phyloP scores from a whole-genome alignment of 1,140 invertebrate species.

The Holotrichia oblita region DNA sequence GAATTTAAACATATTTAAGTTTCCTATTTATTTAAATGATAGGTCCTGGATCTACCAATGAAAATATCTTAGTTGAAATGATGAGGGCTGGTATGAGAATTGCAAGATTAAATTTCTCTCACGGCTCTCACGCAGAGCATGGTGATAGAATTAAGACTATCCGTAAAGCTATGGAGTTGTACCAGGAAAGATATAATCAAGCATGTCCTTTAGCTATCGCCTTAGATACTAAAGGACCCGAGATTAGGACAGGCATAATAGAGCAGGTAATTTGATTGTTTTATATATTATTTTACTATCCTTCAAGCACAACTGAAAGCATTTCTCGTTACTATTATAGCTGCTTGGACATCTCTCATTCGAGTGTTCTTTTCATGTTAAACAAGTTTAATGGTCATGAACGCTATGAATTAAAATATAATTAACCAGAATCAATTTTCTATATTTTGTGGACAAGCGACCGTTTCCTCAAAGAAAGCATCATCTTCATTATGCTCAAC shows the following conservation, averaged over 20 bases:
- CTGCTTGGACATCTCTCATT: too few species aligned
- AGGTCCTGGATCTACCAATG: constrained; percentile 89
- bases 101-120: constrained; percentile 97
- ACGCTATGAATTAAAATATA: too few species aligned
- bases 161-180: constrained; percentile 82
- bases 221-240: constrained; percentile 96
- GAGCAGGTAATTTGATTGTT: constrained; percentile 75
- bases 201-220: constrained; percentile 93
- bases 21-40: not conserved
- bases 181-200: constrained; percentile 77
- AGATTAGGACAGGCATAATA: constrained; percentile 94
- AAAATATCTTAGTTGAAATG: constrained; percentile 91
- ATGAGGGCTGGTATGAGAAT: constrained; percentile 99
- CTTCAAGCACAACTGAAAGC: too few species aligned
- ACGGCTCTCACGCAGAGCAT: constrained; percentile 97
- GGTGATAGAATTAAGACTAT: constrained; percentile 90
- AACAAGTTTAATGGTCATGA: too few species aligned
- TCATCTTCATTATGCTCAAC: too few species aligned
- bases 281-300: too few species aligned
- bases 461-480: too few species aligned
- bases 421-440: too few species aligned
- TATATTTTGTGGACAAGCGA: too few species aligned
- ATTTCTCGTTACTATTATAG: too few species aligned
- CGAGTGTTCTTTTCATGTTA: too few species aligned
- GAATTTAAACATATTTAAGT: too few species aligned